Evolutionary conservation across 2,888 invertebrate species (phyloP).

Genomic region (Chorisops tibialis): DNA sequence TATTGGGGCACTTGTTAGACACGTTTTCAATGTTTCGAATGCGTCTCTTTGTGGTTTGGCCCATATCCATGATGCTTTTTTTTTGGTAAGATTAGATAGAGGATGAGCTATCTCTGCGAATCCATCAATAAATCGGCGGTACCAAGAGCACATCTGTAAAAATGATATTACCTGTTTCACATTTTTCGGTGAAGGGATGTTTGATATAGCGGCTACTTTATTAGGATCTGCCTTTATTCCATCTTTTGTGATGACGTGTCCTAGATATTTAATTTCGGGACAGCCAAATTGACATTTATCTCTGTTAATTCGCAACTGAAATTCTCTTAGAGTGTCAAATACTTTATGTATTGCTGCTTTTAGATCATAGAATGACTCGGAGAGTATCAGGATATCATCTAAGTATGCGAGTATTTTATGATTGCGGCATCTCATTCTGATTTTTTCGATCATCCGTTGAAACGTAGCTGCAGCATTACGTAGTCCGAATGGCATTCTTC

Average conservation of each 20-base stretch:
- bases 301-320: constrained; percentile 28
- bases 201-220: constrained; percentile 34
- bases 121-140: constrained; percentile 29
- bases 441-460: not conserved
- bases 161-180: constrained; percentile 29
- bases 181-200: constrained; percentile 32
- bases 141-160: constrained; percentile 25
- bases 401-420: not conserved
- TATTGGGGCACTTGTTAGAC: constrained; percentile 34
- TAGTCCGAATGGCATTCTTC: not conserved
- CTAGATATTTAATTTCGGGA: constrained; percentile 23
- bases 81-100: constrained; percentile 39
- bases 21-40: constrained; percentile 33
- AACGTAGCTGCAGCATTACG: not conserved
- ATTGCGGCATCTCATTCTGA: not conserved
- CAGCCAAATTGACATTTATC: constrained; percentile 23
- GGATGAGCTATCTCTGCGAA: constrained; percentile 37
- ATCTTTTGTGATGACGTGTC: constrained; percentile 31
- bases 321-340: constrained; percentile 35
- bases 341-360: constrained; percentile 27
- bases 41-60: constrained; percentile 33
- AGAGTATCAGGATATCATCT: not conserved
- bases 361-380: not conserved
- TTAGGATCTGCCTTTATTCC: constrained; percentile 35
- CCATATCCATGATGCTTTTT: constrained; percentile 40